Percentiles rank a stretch among this genome's conserved stretches.
phyloP scores from a whole-genome alignment of 2,797 vertebrate genomes.

The Ceryle rudis region DNA sequence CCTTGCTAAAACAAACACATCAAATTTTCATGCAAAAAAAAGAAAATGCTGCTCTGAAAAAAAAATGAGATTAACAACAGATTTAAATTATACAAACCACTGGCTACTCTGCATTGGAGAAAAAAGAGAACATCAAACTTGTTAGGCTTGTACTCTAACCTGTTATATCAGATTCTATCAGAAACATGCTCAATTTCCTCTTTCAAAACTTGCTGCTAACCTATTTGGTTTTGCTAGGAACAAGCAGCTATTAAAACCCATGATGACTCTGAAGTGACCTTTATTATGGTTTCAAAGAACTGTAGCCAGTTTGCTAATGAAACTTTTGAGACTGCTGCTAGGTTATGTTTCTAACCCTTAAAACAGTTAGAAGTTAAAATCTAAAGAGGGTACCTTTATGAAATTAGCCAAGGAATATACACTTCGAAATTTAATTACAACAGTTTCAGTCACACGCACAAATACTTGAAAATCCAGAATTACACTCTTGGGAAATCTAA shows the following conservation, averaged over 20 bases:
- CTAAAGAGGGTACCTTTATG: not conserved
- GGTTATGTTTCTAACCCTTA: not conserved
- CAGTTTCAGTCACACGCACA: not conserved
- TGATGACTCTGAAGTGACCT: not conserved
- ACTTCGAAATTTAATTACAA: not conserved
- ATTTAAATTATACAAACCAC: not conserved
- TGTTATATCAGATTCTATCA: not conserved
- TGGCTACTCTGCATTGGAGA: not conserved
- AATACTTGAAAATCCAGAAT: not conserved
- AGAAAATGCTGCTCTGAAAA: not conserved
- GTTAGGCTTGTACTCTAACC: not conserved
- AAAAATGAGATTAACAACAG: not conserved
- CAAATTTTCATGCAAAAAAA: not conserved
- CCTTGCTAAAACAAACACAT: not conserved
- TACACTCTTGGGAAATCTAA: not conserved
- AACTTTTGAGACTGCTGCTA: not conserved
- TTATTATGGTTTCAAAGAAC: not conserved
- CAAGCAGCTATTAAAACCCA: not conserved
- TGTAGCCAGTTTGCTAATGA: not conserved
- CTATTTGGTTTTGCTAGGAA: not conserved
- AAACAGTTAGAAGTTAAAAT: not conserved
- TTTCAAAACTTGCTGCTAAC: not conserved
- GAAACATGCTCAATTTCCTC: not conserved
- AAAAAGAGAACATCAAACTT: not conserved
- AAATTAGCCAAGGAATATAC: not conserved